Evolutionary conservation across 2,888 invertebrate species (phyloP).

Genomic region (Nomada fabriciana): DNA sequence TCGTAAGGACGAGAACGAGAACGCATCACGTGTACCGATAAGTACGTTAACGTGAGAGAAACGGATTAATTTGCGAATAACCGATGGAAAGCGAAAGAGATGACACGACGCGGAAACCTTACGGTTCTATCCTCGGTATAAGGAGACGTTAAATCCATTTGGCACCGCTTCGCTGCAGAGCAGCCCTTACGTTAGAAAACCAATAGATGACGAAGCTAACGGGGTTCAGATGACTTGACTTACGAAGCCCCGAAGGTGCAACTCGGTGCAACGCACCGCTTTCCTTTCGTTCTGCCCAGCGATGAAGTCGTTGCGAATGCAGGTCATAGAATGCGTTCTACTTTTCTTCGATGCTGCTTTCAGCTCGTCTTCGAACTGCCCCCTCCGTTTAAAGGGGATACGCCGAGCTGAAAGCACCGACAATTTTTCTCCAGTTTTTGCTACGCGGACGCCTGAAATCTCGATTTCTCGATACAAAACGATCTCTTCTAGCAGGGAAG

Average conservation of each 20-base stretch:
- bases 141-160: constrained; percentile 75
- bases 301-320: constrained; percentile 63
- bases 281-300: constrained; percentile 47
- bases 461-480: background rate
- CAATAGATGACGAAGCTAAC: constrained; percentile 77
- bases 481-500: background rate
- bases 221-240: constrained; percentile 80
- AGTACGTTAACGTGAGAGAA: constrained; percentile 58
- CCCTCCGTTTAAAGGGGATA: background rate
- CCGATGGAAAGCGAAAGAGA: constrained; percentile 64
- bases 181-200: constrained; percentile 69
- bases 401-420: background rate
- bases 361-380: background rate
- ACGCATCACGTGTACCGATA: constrained; percentile 43
- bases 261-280: constrained; percentile 57
- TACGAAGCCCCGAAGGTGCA: constrained; percentile 73
- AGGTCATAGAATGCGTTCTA: constrained; percentile 54
- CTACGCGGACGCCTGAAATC: too few relatives aligned
- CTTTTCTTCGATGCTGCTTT: constrained; percentile 28
- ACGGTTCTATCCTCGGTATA: constrained; percentile 71
- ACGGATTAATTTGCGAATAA: constrained; percentile 61
- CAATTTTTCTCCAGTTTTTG: background rate
- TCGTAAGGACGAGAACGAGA: background rate
- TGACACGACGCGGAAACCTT: constrained; percentile 73
- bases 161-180: constrained; percentile 60